Base-by-base conservation (phyloP, 2,888 invertebrate genomes). In the Timema cristinae region DNA sequence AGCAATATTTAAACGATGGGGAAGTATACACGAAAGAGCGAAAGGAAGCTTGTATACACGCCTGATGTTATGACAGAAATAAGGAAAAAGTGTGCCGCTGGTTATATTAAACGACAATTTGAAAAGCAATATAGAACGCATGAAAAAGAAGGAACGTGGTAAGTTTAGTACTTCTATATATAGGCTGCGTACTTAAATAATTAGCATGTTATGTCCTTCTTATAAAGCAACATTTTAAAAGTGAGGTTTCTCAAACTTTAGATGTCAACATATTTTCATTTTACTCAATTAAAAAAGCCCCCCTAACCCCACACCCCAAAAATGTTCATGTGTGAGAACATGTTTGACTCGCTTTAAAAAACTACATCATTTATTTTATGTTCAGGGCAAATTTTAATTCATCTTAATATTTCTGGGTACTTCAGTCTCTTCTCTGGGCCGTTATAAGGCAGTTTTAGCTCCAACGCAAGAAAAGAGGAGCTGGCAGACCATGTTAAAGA, bases 401-500 rank as follows among this genome's bases (percentile, higher is more conserved):
- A n/a, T n/a, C n/a, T n/a, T n/a, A n/a, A n/a, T 68, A 32, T 69
- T 69, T 10, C 16, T 8, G 69, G 59, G 69, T 48, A 52, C 16
- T 9, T 10, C 9, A 50, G n/a, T n/a, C n/a, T n/a, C n/a, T n/a
- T n/a, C 54, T n/a, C n/a, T 68, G 52, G 54, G 54, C 7, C n/a
- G 15, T 13, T 68, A 15, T 54, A 68, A 52, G n/a, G n/a, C n/a
- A n/a, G 73, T 76, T 73, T 75, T 78, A 63, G 66, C 76, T 8
- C 32, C 54, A 54, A 75, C 76, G 68, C 69, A 76, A 68, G 77
- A 77, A 76, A 52, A n/a, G n/a, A 74, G 61, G 73, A 76, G 66
- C 72, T 79, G 67, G 75, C 75, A 15, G 59, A 75, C 47, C 75
- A 78, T 69, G 74, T 73, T 76, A 83, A 76, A 84, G 84, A 76